phyloP scores from a whole-genome alignment of 2,888 invertebrate species.

The Lasiommata megera region DNA sequence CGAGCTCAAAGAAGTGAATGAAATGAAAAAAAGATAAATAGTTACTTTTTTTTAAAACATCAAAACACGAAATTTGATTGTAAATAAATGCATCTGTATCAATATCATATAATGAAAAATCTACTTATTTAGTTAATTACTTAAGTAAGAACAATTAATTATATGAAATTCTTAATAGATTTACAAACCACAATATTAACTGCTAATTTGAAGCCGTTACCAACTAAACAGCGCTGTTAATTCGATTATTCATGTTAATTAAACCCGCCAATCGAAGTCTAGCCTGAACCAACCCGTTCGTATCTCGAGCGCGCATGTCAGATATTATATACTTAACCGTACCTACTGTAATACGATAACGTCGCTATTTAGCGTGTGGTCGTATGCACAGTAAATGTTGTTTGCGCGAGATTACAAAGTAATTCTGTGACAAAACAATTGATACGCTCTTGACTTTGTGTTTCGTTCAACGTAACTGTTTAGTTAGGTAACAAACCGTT shows the following conservation, averaged over 20 bases:
- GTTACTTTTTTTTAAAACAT: no score
- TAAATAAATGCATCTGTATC: no score
- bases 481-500: background rate
- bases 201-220: background rate
- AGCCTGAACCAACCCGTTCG: constrained; percentile 10
- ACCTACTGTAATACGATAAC: constrained; percentile 26
- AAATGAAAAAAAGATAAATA: no score
- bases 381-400: constrained; percentile 10
- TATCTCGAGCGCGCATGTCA: constrained; percentile 24
- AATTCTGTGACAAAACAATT: constrained; percentile 2
- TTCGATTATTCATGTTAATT: constrained; percentile 1
- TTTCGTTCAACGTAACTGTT: background rate
- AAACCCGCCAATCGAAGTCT: constrained; percentile 11
- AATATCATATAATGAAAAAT: no score
- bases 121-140: no score
- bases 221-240: background rate
- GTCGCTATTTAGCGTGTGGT: constrained; percentile 19
- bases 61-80: no score
- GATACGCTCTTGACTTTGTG: background rate
- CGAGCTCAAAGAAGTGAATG: no score
- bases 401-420: constrained; percentile 16
- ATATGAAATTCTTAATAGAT: no score
- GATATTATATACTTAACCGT: constrained; percentile 27
- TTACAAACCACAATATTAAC: background rate
- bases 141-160: no score